phyloP scores from a whole-genome alignment of 2,113 vertebrate genomes.

The Ceyx melanurus region DNA sequence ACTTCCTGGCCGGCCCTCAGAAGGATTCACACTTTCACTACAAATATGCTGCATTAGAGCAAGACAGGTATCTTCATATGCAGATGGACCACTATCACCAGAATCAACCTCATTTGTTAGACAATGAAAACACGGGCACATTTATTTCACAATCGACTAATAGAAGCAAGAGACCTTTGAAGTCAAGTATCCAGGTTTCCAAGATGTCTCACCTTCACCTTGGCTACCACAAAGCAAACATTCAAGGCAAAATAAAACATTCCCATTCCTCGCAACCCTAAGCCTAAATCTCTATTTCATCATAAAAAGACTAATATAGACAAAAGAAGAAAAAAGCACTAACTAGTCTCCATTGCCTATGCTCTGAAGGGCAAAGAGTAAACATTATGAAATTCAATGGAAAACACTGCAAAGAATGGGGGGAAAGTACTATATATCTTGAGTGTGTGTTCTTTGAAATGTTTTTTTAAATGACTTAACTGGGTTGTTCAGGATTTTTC shows the following conservation, averaged over 20 bases:
- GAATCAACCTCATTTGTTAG: not conserved
- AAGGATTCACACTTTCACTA: slow-evolving; percentile 44
- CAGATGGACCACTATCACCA: not conserved
- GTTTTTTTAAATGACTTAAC: not conserved
- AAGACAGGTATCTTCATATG: slow-evolving; percentile 24
- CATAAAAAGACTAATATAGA: not conserved
- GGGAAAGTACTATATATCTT: fast-evolving
- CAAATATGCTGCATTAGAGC: not conserved
- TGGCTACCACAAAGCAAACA: not conserved
- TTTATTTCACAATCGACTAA: not conserved
- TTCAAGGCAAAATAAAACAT: not conserved
- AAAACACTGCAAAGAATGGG: not conserved
- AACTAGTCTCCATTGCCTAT: not conserved
- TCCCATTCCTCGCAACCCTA: not conserved
- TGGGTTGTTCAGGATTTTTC: not conserved
- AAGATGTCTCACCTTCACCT: not conserved
- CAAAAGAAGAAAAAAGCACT: not conserved
- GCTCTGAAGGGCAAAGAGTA: not conserved
- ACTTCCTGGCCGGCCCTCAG: slow-evolving; percentile 1
- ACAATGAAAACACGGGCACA: not conserved
- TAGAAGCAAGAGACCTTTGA: not conserved
- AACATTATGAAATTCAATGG: not conserved
- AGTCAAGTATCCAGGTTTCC: not conserved
- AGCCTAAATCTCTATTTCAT: not conserved
- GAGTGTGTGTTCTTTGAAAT: not conserved